phyloP scores from a whole-genome alignment of 1,140 invertebrate species.

The Mamestra configurata region DNA sequence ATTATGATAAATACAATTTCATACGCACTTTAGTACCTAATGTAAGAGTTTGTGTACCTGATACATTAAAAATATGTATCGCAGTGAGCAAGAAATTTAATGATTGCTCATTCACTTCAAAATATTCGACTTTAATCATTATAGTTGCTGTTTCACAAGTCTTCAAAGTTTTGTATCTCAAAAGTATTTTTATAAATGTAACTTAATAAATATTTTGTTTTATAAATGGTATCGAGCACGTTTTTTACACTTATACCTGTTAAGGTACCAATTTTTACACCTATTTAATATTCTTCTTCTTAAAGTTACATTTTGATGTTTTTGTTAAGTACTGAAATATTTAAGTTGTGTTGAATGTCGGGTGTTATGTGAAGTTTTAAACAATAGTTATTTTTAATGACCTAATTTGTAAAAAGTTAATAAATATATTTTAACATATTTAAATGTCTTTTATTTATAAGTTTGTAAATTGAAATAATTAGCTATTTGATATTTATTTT shows the following conservation, averaged over 20 bases:
- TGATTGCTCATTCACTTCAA: slow-evolving; percentile 6
- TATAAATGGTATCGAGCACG: slow-evolving; percentile 11
- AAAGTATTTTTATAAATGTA: slow-evolving; percentile 23
- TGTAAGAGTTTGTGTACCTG: slow-evolving; percentile 22
- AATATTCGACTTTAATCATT: not conserved
- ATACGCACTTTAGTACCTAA: slow-evolving; percentile 23
- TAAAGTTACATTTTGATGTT: slow-evolving; percentile 54
- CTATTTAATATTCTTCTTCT: slow-evolving; percentile 28
- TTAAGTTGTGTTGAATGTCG: slow-evolving; percentile 63
- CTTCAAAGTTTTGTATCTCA: not conserved
- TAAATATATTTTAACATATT: slow-evolving; percentile 81
- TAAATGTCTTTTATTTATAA: slow-evolving; percentile 50
- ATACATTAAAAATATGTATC: slow-evolving; percentile 1
- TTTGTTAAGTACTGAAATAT: slow-evolving; percentile 71
- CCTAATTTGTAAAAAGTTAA: slow-evolving; percentile 82
- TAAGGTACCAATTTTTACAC: slow-evolving; percentile 34
- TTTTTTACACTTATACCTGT: slow-evolving; percentile 43
- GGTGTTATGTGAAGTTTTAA: slow-evolving; percentile 54
- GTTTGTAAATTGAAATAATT: too few relatives aligned
- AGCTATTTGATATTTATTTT: too few relatives aligned
- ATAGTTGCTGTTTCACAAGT: not conserved
- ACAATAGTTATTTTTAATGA: slow-evolving; percentile 58
- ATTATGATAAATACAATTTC: slow-evolving; percentile 24
- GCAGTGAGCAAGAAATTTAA: not conserved
- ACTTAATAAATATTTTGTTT: not conserved